Percentiles rank a stretch among this genome's conserved stretches.
These are phyloP conservation scores for Trididemnum nubilum DNA, from an alignment of 23 tunicate genomes.

Conservation along the genomic window DNA sequence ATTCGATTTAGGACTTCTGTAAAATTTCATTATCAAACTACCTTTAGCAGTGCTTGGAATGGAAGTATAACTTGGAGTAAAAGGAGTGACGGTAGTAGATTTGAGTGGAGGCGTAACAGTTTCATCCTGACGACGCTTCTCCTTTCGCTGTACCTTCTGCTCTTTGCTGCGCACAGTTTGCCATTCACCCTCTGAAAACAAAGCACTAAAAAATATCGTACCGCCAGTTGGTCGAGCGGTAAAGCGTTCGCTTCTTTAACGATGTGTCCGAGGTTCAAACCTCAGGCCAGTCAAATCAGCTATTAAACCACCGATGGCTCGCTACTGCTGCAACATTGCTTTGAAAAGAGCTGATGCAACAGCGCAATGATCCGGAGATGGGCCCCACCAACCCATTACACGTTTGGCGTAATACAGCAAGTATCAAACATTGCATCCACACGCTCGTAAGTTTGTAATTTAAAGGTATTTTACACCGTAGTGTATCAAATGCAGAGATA, in stretches of 20 bases:
- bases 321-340: background rate
- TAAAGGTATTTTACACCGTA: no score
- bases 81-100: background rate
- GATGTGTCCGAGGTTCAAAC: background rate
- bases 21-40: no score
- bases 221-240: background rate
- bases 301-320: background rate
- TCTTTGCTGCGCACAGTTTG: slow-evolving; percentile 73
- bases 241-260: background rate
- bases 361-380: no score
- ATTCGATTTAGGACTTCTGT: no score
- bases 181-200: slow-evolving; percentile 52
- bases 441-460: no score
- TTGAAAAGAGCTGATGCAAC: no score
- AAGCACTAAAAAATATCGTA: background rate
- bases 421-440: no score
- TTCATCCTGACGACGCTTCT: slow-evolving; percentile 42
- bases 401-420: no score
- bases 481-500: no score
- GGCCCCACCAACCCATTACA: no score
- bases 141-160: slow-evolving; percentile 46
- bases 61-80: slow-evolving; percentile 26
- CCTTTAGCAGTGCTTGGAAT: slow-evolving; percentile 53
- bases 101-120: background rate
- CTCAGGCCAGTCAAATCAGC: background rate